phyloP scores from a whole-genome alignment of 2,113 vertebrate species.

The Ahaetulla prasina region DNA sequence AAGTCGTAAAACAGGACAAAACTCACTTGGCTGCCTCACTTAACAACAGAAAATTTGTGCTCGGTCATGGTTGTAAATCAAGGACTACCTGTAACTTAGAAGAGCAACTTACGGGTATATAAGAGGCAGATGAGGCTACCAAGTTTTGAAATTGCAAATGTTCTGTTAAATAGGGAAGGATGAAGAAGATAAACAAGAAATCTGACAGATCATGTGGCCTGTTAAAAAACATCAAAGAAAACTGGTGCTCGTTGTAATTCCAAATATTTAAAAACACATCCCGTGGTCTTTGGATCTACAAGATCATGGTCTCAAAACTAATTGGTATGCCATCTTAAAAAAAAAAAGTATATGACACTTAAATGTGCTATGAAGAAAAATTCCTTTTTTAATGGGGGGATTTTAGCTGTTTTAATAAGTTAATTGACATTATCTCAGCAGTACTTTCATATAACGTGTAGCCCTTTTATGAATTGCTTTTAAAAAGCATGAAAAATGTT shows the following conservation, averaged over 20 bases:
- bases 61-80: too few relatives aligned
- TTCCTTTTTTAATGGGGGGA: neutral
- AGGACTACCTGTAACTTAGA: neutral
- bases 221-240: neutral
- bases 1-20: too few relatives aligned
- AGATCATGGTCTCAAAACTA: neutral
- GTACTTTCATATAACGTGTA: slow-evolving; percentile 37
- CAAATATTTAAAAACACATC: neutral
- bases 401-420: slow-evolving; percentile 40
- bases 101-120: neutral
- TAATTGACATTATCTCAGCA: slow-evolving; percentile 49
- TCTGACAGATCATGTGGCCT: neutral
- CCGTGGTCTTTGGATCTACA: neutral
- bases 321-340: neutral
- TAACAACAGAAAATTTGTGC: too few relatives aligned
- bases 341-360: neutral
- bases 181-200: neutral
- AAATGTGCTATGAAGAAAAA: slow-evolving; percentile 5
- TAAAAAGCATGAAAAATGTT: neutral
- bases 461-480: slow-evolving; percentile 49
- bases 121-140: neutral
- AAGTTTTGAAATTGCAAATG: neutral
- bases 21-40: too few relatives aligned
- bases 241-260: neutral
- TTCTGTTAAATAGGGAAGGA: neutral